A percentile compares a stretch with the other conserved stretches of the same genome.
Conservation (phyloP, 2,113 vertebrate species). For the Sphyrna mokarran region DNA sequence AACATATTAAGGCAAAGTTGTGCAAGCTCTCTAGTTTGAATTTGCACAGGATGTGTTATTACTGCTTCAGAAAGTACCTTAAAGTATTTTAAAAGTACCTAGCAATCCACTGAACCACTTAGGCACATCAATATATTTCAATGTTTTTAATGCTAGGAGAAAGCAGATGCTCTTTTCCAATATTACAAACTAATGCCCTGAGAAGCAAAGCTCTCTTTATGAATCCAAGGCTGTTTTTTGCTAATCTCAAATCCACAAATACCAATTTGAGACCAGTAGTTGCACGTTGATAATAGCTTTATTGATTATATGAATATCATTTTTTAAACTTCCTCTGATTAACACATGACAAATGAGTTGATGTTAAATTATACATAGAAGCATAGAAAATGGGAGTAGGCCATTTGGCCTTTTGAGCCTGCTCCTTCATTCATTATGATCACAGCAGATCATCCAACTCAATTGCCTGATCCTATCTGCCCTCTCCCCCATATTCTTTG, state of each 20-base stretch:
- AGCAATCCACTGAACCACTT: not conserved
- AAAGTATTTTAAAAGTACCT: not conserved
- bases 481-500: no score
- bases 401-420: no score
- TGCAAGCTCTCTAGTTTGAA: not conserved
- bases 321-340: not conserved
- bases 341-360: not conserved
- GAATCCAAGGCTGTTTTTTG: not conserved
- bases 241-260: slow-evolving; percentile 19
- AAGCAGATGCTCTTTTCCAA: not conserved
- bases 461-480: no score
- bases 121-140: not conserved
- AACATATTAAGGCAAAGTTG: not conserved
- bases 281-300: not conserved
- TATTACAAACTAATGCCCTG: not conserved
- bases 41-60: not conserved
- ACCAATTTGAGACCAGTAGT: not conserved
- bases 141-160: not conserved
- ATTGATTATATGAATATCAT: not conserved
- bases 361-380: not conserved
- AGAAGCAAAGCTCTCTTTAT: not conserved
- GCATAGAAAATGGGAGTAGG: no score
- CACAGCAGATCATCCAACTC: no score
- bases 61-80: not conserved
- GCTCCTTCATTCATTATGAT: no score